A percentile compares a stretch with the other conserved stretches of the same genome.
Conservation (phyloP, 2,888 invertebrate species). For the Parnassius orleans region DNA sequence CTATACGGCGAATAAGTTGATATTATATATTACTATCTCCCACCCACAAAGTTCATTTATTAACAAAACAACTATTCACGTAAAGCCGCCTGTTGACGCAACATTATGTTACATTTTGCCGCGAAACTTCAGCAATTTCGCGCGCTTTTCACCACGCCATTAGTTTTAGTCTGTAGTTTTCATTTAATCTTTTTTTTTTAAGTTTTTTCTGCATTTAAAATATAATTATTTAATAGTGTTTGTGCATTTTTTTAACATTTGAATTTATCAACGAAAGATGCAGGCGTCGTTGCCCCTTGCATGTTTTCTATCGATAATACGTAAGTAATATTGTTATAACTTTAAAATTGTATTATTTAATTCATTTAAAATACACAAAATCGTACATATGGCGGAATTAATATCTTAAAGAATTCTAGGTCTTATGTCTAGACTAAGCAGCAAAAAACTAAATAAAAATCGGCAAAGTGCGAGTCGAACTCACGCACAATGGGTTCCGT, state of each 20-base stretch:
- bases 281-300: slow-evolving; percentile 58
- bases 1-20: too few species aligned
- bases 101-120: slow-evolving; percentile 11
- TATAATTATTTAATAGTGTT: neutral
- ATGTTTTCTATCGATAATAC: slow-evolving; percentile 67
- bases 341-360: neutral
- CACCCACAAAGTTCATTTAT: slow-evolving; percentile 11
- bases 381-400: too few species aligned
- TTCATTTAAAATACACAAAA: too few species aligned
- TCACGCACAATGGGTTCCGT: too few species aligned
- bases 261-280: slow-evolving; percentile 40
- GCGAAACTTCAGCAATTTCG: slow-evolving; percentile 29
- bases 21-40: neutral
- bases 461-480: too few species aligned
- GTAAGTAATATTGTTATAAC: slow-evolving; percentile 48
- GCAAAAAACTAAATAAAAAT: too few species aligned
- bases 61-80: neutral
- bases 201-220: neutral
- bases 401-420: too few species aligned
- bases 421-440: too few species aligned
- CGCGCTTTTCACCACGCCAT: slow-evolving; percentile 27
- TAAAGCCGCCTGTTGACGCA: neutral
- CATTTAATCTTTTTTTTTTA: neutral
- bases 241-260: slow-evolving; percentile 1
- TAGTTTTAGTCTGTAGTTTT: neutral